Percentiles rank a stretch among this genome's conserved stretches.
phyloP scores from a whole-genome alignment of 2,113 vertebrate species.

The Pelusios castaneus region DNA sequence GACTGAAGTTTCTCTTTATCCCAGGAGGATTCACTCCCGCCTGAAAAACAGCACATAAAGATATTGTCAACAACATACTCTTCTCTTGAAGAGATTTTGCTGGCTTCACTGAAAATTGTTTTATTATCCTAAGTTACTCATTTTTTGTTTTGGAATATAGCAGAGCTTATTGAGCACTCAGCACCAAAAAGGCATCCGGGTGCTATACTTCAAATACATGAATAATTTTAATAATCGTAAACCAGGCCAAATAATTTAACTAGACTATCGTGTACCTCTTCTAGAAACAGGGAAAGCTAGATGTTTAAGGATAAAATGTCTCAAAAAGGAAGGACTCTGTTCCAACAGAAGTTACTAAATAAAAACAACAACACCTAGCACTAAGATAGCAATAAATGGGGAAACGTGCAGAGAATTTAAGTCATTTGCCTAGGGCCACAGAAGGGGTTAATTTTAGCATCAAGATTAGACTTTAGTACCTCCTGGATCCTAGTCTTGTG shows the following conservation, averaged over 20 bases:
- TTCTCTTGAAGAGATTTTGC: not conserved
- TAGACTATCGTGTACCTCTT: not conserved
- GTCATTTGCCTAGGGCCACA: not conserved
- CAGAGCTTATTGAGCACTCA: not conserved
- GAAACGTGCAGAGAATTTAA: not conserved
- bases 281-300: not conserved
- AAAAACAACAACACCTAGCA: not conserved
- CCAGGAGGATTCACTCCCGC: conserved; percentile 89
- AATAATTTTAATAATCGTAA: not conserved
- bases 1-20: conserved; percentile 91
- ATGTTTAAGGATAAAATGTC: not conserved
- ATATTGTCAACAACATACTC: not conserved
- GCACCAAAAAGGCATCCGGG: not conserved
- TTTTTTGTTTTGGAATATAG: not conserved
- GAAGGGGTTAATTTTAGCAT: not conserved
- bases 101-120: not conserved
- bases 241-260: not conserved
- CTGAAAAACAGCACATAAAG: conserved; percentile 72
- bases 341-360: not conserved
- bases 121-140: not conserved
- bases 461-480: not conserved
- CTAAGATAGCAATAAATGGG: not conserved
- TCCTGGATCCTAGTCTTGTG: not conserved
- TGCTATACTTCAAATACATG: not conserved
- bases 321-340: not conserved